Base-by-base conservation (phyloP, 2,888 invertebrate genomes). In the Venusia cambrica region DNA sequence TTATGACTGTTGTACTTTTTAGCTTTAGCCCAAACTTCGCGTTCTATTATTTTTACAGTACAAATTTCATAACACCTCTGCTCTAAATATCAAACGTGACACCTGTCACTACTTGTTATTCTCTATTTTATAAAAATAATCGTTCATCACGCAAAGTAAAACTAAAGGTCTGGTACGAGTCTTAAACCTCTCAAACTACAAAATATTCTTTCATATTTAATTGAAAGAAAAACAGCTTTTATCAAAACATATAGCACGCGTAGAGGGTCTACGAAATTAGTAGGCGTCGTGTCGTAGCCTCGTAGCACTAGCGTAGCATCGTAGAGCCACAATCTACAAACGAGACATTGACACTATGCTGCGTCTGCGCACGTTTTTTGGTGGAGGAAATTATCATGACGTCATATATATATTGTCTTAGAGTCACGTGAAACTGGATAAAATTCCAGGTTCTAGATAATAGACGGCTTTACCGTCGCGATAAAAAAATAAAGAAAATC, bases 81-180 rank as follows among this genome's bases (percentile, higher is more conserved):
- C 21, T n/a, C 14, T 9, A 36, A 39, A 31, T 38, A 28, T 37
- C 45, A 39, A 16, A 33, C 15, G 29, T 33, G 30, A 26, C 41
- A 38, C 12, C 26, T 38, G 45, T 45, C 42, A 32, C 20, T 17
- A 32, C 9, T 8, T 5, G 27, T 38, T 27, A 22, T 22, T 43
- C 33, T 29, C 20, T 22, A 29, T 37, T n/a, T n/a, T 27, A 35
- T 36, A 6, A 20, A 39, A 37, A 34, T 45, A 45, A 33, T n/a
- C n/a, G n/a, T n/a, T n/a, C n/a, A n/a, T n/a, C n/a, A n/a, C n/a
- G n/a, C n/a, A n/a, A n/a, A n/a, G n/a, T n/a, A n/a, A n/a, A n/a
- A n/a, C n/a, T n/a, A n/a, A n/a, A n/a, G n/a, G n/a, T n/a, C 14
- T 7, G 7, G 13, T 12, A 21, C 20, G 5, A 4, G n/a, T n/a